These are phyloP conservation scores for Lasiurus cinereus DNA, from an alignment of 2,113 vertebrate genomes.

Conservation along the genomic window DNA sequence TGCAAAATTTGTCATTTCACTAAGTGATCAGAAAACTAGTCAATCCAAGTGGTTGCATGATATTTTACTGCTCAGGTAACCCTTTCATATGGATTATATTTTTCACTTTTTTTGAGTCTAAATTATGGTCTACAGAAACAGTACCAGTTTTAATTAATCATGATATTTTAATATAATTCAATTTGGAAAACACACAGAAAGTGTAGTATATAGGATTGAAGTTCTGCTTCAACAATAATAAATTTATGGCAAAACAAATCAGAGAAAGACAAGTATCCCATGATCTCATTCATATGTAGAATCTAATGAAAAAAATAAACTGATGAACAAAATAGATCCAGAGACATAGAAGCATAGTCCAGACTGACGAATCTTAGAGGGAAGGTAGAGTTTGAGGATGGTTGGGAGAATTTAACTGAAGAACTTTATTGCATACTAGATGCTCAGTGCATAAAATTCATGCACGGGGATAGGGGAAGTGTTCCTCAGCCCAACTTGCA, in stretches of 20 bases:
- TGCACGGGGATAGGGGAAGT: too few species aligned
- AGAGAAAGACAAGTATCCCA: too few species aligned
- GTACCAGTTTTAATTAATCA: neutral
- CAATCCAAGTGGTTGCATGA: neutral
- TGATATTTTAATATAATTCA: neutral
- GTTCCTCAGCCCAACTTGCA: too few species aligned
- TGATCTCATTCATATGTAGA: too few species aligned
- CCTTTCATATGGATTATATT: neutral
- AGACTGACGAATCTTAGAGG: too few species aligned
- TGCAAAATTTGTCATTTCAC: neutral
- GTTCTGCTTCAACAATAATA: neutral
- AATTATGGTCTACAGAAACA: neutral
- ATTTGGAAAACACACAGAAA: slow-evolving; percentile 24
- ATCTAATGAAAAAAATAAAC: too few species aligned
- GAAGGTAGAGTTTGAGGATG: too few species aligned
- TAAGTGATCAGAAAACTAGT: neutral
- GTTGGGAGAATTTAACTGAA: too few species aligned
- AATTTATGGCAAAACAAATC: neutral
- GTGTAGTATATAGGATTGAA: neutral
- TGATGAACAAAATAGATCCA: too few species aligned
- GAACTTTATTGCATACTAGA: too few species aligned
- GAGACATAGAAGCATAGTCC: too few species aligned
- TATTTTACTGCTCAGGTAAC: neutral
- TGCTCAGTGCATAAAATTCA: too few species aligned
- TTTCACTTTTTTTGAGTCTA: neutral